Evolutionary conservation across 2,888 invertebrate genomes (phyloP), one percentile per base, ranked within the genome.

Genomic region (Apamea sordens): DNA sequence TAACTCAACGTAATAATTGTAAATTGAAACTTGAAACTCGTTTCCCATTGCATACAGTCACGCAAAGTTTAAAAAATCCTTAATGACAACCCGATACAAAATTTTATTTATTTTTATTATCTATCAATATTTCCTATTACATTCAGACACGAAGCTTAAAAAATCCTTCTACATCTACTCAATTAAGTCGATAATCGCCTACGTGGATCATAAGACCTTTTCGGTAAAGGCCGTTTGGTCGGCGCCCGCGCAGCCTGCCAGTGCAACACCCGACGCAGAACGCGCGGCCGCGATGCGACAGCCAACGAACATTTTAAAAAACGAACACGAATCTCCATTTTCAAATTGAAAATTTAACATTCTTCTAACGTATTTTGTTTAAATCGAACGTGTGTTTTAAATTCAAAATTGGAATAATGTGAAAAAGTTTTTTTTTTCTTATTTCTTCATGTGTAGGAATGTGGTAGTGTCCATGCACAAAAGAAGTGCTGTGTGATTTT

Each of bases 271-370:
- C 94, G 94, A 94, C 88, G 84, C 88, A 91, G 93, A 93, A 89
- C 95, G 96, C 94, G 95, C 95, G 95, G 96, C 93, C 96, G 96
- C 96, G 92, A 96, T 96, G 96, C 94, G 92, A 93, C 91, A 88
- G 89, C 91, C 91, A 95, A 96, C 95, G 95, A 96, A 91, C 89
- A 91, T 89, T 88, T 88, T 88, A 92, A 92, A 93, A 90, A 94
- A 92, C 94, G 94, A 95, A 93, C 93, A 93, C 95, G 95, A 95
- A 93, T 82, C 69, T 80, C 74, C 80, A 87, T 88, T 88, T 86
- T 87, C 88, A 89, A 90, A 87, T 88, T 83, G 89, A 89, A 89
- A 88, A 88, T 86, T 88, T 85, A 85, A 88, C 89, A 92, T 87
- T 90, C 83, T 82, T 90, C 89, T 90, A 91, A 89, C 77, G 89